Evolutionary conservation across 1,140 invertebrate genomes (phyloP), one percentile per base, ranked within the genome.

Genomic region (Probaryconus sp.): DNA sequence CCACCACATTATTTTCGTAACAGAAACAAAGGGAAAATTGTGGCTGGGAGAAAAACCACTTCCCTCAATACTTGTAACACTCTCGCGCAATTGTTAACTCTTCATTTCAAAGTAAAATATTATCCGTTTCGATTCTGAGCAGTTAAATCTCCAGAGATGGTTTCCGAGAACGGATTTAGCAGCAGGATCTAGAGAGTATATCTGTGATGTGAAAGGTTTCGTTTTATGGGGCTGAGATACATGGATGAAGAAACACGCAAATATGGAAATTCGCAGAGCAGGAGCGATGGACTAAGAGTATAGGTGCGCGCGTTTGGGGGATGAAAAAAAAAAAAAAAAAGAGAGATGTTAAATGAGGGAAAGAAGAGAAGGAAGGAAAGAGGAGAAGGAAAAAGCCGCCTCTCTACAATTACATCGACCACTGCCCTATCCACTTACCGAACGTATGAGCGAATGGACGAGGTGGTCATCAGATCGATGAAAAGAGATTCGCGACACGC

Each of bases 391-490:
- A 47, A 64, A 61, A 71, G 47, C 45, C 40, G 43, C 48, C 33
- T 63, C n/a, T n/a, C 68, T 30, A 37, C 51, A 71, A 67, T 61
- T 61, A 67, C 42, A 63, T 61, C 53, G 64, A 72, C 75, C 64
- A 71, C 76, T 45, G 64, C 61, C 68, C 79, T 78, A 81, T 82
- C 81, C 80, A 82, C 79, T 82, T 84, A 81, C 70, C 68, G 61
- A 48, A 76, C 76, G 55, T 58, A 78, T 56, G 68, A 55, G 78
- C 35, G 65, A 82, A 77, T 73, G 76, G 47, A 76, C 56, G 64
- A 60, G 78, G 78, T 71, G 81, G 77, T 82, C 82, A 83, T 82
- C 76, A 81, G 78, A 85, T 85, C 80, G 82, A 86, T 85, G 82
- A 84, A 80, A 79, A 83, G 80, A 83, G 81, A 84, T 81, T 82